Conservation (phyloP, 2,113 vertebrate genomes). For the Copsychus sechellarum region DNA sequence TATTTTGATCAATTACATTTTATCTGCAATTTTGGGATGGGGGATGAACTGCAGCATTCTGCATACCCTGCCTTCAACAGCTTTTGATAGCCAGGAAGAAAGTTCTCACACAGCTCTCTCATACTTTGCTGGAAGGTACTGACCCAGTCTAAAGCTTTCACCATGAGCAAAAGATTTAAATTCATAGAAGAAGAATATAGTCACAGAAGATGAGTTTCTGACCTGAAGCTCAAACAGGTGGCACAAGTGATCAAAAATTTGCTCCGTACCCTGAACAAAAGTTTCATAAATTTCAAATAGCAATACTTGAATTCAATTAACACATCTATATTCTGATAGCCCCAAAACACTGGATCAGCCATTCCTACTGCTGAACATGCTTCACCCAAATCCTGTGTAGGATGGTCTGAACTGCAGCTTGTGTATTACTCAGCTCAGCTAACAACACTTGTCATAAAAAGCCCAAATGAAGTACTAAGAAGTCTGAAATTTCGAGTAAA, state of each 20-base stretch:
- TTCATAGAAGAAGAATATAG: background rate
- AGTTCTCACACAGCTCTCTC: background rate
- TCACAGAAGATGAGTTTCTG: background rate
- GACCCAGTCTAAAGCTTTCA: background rate
- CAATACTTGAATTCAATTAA: background rate
- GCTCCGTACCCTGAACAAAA: background rate
- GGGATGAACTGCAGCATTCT: background rate
- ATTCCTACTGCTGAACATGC: background rate
- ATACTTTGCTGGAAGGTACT: background rate
- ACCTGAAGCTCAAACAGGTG: background rate
- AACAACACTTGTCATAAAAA: background rate
- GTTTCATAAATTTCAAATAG: background rate
- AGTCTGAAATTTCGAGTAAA: background rate
- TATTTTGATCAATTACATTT: background rate
- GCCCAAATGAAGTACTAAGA: background rate
- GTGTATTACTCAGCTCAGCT: background rate
- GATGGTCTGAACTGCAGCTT: background rate
- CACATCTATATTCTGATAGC: background rate
- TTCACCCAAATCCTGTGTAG: background rate
- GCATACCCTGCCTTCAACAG: fast-evolving
- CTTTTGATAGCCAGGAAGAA: background rate
- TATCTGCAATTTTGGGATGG: background rate
- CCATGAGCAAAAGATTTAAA: background rate
- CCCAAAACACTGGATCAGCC: background rate
- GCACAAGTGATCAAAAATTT: fast-evolving